Evolutionary conservation across 2,888 invertebrate genomes (phyloP), one percentile per base, ranked within the genome.

Genomic region (Seladonia tumulorum): DNA sequence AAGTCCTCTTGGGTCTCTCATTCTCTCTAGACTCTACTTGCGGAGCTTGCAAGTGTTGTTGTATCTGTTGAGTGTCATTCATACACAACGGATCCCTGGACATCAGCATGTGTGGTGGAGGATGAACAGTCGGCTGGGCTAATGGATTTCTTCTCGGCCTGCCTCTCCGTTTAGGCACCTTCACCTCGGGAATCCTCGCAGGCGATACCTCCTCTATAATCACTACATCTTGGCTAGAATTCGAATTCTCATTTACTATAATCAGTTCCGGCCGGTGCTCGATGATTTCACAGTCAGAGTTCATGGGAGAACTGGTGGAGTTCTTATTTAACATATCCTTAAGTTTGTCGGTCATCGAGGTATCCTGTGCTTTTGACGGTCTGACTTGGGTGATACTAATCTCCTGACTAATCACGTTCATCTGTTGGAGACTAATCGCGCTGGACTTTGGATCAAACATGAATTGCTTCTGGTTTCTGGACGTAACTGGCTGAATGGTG

Each of bases 191-290:
- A 22, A 90, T 89, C 79, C 92, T 92, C 16, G 84, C 68, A 2
- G 92, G 88, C 25, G 94, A 91, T 5, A 95, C 94, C 75, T 95
- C 95, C 73, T 95, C 95, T 74, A 95, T 94, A n/a, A 95, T 95
- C 92, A 95, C 93, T 18, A 95, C 94, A 71, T 95, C 95, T 87
- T 94, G 95, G 79, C 95, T 95, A 10, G 95, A 95, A 79, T 95
- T 95, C 0, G 95, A 95, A 76, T 94, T 95, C 60, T 95, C 95
- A 76, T 95, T 95, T 12, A 95, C 95, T 68, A 95, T 94, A 76
- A 95, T 95, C 12, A 95, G 82, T 77, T 95, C 95, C 0, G 95
- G 95, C 35, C 93, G 93, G 73, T 93, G 94, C 42, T 95, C 95
- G 47, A 95, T 94, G 42, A 95, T 95, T 76, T 95, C 94, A 68